Percentiles rank a stretch among this genome's conserved stretches.
Conservation (phyloP, 2,113 vertebrate genomes). For the Herpetotheres cachinnans region DNA sequence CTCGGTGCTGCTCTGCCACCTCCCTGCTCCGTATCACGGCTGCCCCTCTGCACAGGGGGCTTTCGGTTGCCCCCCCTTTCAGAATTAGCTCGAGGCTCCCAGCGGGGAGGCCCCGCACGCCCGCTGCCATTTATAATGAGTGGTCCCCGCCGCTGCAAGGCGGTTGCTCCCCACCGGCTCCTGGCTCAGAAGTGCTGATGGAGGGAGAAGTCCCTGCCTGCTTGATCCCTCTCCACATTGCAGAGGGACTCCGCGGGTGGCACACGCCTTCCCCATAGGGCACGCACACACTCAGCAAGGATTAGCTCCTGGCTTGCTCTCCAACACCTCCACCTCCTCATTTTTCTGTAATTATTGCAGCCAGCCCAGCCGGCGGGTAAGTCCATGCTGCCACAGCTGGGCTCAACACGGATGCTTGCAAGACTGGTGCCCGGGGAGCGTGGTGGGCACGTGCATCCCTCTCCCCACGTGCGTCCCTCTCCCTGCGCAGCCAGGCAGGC, state of each 20-base stretch:
- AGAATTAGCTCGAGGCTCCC: neutral
- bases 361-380: neutral
- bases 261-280: accelerated
- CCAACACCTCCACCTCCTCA: neutral
- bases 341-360: neutral
- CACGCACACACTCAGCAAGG: accelerated
- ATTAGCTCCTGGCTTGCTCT: neutral
- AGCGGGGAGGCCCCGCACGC: neutral
- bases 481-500: neutral
- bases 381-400: neutral
- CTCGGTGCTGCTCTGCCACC: neutral
- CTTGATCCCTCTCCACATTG: neutral
- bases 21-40: accelerated
- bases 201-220: neutral
- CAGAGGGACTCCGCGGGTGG: neutral
- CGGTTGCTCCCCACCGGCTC: neutral
- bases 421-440: neutral
- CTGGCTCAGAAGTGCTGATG: neutral
- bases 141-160: accelerated
- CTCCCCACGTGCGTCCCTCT: neutral
- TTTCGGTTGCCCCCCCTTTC: neutral
- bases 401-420: neutral
- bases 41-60: neutral
- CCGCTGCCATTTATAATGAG: neutral
- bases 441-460: accelerated